Evolutionary conservation across 2,888 invertebrate species (phyloP).

Genomic region (Deilephila porcellus): DNA sequence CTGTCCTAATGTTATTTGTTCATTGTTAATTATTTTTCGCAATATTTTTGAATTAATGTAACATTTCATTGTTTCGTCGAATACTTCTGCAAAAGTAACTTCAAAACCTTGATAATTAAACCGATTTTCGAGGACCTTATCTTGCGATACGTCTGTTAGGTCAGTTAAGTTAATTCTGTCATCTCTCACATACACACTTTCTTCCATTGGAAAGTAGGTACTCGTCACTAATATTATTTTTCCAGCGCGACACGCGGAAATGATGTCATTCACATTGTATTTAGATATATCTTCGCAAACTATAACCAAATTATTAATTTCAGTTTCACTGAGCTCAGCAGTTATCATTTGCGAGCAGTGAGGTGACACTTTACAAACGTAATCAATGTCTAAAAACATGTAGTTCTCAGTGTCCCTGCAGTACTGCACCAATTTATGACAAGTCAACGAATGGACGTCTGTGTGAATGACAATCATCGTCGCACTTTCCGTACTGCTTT

Average conservation of each 20-base stretch:
- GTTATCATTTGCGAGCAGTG: constrained; percentile 12
- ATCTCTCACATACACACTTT: neutral
- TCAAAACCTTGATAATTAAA: constrained; percentile 23
- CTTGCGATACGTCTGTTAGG: neutral
- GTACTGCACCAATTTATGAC: constrained; percentile 18
- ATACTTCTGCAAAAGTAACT: constrained; percentile 12
- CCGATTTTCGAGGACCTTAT: constrained; percentile 16
- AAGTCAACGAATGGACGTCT: neutral
- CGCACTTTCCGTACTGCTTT: neutral
- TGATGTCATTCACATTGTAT: constrained; percentile 13
- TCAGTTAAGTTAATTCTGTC: constrained; percentile 20
- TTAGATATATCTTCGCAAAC: constrained; percentile 23
- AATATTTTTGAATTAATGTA: constrained; percentile 25
- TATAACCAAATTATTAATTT: constrained; percentile 7
- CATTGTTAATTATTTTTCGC: constrained; percentile 24
- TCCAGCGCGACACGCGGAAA: constrained; percentile 14
- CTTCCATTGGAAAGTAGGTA: neutral
- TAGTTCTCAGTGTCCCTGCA: neutral
- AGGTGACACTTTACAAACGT: constrained; percentile 5
- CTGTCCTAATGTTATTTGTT: constrained; percentile 16
- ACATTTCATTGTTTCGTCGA: constrained; percentile 15
- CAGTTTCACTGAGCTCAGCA: constrained; percentile 10
- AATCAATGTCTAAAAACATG: constrained; percentile 26
- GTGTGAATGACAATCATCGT: neutral
- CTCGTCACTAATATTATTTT: constrained; percentile 27